Evolutionary conservation across 1,140 invertebrate species (phyloP).

Genomic region (Formica selysi): DNA sequence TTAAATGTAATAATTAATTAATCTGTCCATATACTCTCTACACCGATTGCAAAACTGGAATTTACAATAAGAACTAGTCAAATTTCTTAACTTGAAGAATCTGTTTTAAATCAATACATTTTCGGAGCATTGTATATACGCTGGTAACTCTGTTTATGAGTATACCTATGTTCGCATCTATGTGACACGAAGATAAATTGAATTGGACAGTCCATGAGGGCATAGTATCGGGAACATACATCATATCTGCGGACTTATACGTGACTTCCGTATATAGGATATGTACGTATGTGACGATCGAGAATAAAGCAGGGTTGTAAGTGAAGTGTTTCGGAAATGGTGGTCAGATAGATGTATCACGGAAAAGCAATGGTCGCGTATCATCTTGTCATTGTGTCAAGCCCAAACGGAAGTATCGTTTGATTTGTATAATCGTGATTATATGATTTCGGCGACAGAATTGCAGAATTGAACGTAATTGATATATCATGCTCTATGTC

Average conservation of each 20-base stretch:
- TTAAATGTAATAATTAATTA: constrained; percentile 38
- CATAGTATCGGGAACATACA: constrained; percentile 56
- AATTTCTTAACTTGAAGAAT: constrained; percentile 21
- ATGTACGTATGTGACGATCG: constrained; percentile 67
- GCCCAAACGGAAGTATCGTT: constrained; percentile 9
- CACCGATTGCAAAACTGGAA: neutral
- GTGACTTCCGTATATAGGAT: constrained; percentile 61
- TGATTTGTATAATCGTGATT: constrained; percentile 48
- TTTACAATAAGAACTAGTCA: neutral
- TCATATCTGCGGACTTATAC: constrained; percentile 54
- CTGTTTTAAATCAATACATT: neutral
- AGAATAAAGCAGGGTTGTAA: constrained; percentile 69
- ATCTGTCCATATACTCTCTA: neutral
- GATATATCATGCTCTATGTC: neutral
- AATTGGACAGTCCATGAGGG: constrained; percentile 41
- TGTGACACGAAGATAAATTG: constrained; percentile 47
- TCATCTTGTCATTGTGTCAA: constrained; percentile 21
- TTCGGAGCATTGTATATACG: constrained; percentile 14
- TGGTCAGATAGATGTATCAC: constrained; percentile 61
- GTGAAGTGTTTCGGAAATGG: constrained; percentile 65
- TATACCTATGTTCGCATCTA: constrained; percentile 27
- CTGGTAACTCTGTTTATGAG: constrained; percentile 30
- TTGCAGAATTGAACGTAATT: neutral
- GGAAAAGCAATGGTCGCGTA: constrained; percentile 48
- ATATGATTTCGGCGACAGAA: neutral